These are phyloP conservation scores for Porites rus DNA, from an alignment of 92 coral and sea anemone genomes.

Conservation along the genomic window DNA sequence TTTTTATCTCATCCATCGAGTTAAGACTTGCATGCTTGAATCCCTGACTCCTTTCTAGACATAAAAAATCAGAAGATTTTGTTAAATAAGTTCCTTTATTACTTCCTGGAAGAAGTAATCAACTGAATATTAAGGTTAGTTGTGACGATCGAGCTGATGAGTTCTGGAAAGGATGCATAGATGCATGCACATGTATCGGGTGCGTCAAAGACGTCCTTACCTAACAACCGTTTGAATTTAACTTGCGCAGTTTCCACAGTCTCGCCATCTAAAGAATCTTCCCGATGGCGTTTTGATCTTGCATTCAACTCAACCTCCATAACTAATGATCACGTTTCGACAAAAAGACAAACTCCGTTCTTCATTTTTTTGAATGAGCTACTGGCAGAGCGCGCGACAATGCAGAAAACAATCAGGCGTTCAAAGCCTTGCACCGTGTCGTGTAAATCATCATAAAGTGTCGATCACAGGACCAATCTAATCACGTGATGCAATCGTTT, in stretches of 20 bases:
- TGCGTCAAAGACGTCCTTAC: background rate
- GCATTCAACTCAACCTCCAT: conserved; percentile 5
- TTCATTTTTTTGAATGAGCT: background rate
- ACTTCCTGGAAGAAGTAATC: background rate
- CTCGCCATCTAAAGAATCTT: background rate
- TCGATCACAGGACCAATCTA: background rate
- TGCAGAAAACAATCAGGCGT: conserved; percentile 16
- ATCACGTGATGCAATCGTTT: background rate
- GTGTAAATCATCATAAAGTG: conserved; percentile 1
- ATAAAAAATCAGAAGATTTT: no score
- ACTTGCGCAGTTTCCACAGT: conserved; percentile 20
- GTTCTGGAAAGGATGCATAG: no score
- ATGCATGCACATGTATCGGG: no score
- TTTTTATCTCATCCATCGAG: background rate
- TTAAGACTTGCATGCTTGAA: background rate
- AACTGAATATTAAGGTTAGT: no score
- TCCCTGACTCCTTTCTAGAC: conserved; percentile 25
- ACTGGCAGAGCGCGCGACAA: background rate
- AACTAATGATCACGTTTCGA: background rate
- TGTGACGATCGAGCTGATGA: no score
- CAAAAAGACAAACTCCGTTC: background rate
- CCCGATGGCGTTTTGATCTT: conserved; percentile 20
- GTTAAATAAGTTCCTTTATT: background rate
- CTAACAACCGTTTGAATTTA: conserved; percentile 48
- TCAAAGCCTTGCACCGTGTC: fast-evolving